Evolutionary conservation across 2,797 vertebrate species (phyloP), one percentile per base, ranked within the genome.

Genomic region (Rhinophrynus dorsalis): DNA sequence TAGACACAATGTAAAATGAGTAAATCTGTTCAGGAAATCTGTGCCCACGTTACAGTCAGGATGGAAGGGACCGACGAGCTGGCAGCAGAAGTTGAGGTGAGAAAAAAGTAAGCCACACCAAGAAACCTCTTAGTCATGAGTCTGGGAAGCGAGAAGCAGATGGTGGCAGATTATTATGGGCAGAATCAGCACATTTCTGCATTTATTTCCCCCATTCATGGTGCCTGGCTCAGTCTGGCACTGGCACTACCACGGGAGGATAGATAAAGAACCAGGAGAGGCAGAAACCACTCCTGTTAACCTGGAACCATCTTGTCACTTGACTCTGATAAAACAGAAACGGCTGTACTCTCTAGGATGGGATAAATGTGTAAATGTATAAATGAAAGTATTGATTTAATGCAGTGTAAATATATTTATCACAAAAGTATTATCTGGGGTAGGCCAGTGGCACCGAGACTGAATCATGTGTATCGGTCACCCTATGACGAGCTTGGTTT

Each of bases 161-260:
- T 69, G 67, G 67, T 30, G 3, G n/a, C 48, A 37, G 48, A 54
- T 68, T 60, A 52, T 27, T 18, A 24, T 17, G 27, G 48, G 48
- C 57, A 20, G 33, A 37, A 54, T 68, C 67, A 68, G 67, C 67
- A 42, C 33, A 61, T 38, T 59, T 60, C 66, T 60, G 44, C 4
- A 23, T 8, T 6, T n/a, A n/a, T n/a, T n/a, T 57, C 61, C 61
- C 56, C 40, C 67, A 51, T 45, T 73, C n/a, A 13, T 26, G 32
- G 5, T 56, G 65, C 17, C 50, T 60, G 6, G 0, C 27, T 3
- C 18, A n/a, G n/a, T n/a, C n/a, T 59, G 70, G 71, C 60, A 12
- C 11, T 26, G 30, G 37, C 18, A 48, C 75, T 75, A 77, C 73
- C 81, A 67, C 73, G 71, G 67, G 74, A 75, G 78, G 80, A 68